Conservation (phyloP, 1,140 invertebrate genomes). For the Dolichoris vasculosae region DNA sequence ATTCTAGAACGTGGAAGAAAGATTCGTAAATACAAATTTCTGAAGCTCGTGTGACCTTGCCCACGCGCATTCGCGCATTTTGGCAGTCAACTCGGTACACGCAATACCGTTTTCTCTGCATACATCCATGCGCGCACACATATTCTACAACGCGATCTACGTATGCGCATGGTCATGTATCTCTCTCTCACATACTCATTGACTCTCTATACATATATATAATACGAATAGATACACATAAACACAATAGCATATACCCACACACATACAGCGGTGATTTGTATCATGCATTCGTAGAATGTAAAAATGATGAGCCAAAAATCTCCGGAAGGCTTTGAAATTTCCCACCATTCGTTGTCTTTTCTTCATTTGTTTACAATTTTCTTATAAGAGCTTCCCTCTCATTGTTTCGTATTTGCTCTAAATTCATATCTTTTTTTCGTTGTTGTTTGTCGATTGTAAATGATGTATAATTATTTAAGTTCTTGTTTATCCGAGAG, state of each 20-base stretch:
- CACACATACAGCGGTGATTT: not conserved
- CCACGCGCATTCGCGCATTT: slow-evolving; percentile 41
- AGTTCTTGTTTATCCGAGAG: not conserved
- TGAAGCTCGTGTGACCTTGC: slow-evolving; percentile 47
- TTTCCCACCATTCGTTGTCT: not conserved
- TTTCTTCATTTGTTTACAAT: not conserved
- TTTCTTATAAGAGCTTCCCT: not conserved
- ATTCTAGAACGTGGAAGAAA: slow-evolving; percentile 23
- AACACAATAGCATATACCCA: no score
- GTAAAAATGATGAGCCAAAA: slow-evolving; percentile 1
- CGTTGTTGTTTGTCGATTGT: no score
- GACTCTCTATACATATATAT: not conserved
- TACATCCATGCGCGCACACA: not conserved
- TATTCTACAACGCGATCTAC: not conserved
- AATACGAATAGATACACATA: not conserved
- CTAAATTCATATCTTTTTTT: no score
- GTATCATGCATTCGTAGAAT: slow-evolving; percentile 25
- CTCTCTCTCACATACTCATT: not conserved
- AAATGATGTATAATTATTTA: not conserved
- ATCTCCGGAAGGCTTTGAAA: not conserved
- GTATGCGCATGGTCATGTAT: not conserved
- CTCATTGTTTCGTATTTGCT: not conserved
- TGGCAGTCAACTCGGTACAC: slow-evolving; percentile 42
- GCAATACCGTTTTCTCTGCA: slow-evolving; percentile 46
- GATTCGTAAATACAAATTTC: slow-evolving; percentile 44